Conservation (phyloP, 1,140 invertebrate species). For the Fopius arisanus region DNA sequence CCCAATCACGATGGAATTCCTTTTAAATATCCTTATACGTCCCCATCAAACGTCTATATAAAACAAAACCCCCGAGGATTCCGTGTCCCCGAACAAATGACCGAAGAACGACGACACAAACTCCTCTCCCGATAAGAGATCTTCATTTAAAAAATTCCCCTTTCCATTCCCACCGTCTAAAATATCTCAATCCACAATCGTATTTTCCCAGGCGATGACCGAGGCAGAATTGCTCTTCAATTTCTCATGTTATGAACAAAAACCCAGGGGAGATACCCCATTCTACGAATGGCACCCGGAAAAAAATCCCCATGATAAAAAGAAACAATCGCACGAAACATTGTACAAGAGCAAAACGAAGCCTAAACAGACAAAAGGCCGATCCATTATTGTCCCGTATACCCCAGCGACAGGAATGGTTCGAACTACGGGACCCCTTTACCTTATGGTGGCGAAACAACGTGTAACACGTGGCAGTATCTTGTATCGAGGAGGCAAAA, state of each 20-base stretch:
- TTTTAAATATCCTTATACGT: constrained; percentile 21
- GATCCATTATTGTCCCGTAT: constrained; percentile 36
- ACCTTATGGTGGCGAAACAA: constrained; percentile 63
- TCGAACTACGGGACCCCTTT: constrained; percentile 35
- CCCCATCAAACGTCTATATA: constrained; percentile 21
- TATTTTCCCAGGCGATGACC: neutral
- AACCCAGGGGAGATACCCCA: too few relatives aligned
- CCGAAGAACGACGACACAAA: constrained; percentile 14
- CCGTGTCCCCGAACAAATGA: constrained; percentile 30
- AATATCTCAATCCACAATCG: constrained; percentile 38
- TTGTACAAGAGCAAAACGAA: constrained; percentile 11
- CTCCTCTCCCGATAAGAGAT: constrained; percentile 31
- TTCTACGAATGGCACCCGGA: neutral
- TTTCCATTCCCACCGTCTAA: constrained; percentile 6
- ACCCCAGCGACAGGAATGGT: constrained; percentile 41
- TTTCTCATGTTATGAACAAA: too few relatives aligned
- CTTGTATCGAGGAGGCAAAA: constrained; percentile 56
- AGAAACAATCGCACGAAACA: neutral
- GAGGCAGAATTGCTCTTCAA: too few relatives aligned
- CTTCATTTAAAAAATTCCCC: constrained; percentile 19
- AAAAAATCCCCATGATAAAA: neutral
- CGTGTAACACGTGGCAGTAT: constrained; percentile 65
- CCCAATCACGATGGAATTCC: neutral
- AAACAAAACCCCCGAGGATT: neutral
- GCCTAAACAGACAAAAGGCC: constrained; percentile 29